Conservation (phyloP, 2,888 invertebrate genomes). For the Drosophila setosimentum region DNA sequence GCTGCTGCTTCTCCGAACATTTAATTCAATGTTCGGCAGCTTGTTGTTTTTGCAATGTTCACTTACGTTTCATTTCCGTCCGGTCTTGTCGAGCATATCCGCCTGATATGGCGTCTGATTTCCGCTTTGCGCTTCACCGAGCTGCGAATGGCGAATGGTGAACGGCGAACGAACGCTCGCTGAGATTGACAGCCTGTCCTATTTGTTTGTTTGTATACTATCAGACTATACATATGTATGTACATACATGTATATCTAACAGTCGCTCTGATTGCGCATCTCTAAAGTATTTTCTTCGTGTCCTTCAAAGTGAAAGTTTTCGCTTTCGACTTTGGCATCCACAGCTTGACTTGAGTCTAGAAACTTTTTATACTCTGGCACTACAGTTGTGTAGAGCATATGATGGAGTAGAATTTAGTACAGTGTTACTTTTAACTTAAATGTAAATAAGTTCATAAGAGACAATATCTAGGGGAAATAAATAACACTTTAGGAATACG, state of each 20-base stretch:
- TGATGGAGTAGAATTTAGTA: background rate
- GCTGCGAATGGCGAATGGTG: constrained; percentile 30
- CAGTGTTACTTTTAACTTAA: background rate
- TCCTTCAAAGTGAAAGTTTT: constrained; percentile 71
- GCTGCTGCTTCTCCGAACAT: constrained; percentile 20
- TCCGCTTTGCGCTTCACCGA: constrained; percentile 67
- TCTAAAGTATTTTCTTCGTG: constrained; percentile 36
- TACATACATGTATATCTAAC: background rate
- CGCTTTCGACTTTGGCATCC: constrained; percentile 45
- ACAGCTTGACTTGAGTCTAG: constrained; percentile 14
- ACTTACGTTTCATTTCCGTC: constrained; percentile 66
- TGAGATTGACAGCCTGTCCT: constrained; percentile 61
- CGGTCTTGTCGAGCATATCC: constrained; percentile 65
- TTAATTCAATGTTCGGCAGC: constrained; percentile 45
- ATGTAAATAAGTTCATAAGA: background rate
- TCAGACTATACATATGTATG: background rate
- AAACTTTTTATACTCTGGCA: background rate
- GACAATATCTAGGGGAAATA: background rate
- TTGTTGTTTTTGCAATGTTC: constrained; percentile 52
- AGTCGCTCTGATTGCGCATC: constrained; percentile 9
- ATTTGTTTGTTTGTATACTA: background rate
- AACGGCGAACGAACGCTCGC: constrained; percentile 37
- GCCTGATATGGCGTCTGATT: constrained; percentile 74
- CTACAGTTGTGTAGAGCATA: background rate
- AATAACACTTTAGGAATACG: background rate